Conservation (phyloP, 2,113 vertebrate genomes). For the Paramormyrops kingsleyae region DNA sequence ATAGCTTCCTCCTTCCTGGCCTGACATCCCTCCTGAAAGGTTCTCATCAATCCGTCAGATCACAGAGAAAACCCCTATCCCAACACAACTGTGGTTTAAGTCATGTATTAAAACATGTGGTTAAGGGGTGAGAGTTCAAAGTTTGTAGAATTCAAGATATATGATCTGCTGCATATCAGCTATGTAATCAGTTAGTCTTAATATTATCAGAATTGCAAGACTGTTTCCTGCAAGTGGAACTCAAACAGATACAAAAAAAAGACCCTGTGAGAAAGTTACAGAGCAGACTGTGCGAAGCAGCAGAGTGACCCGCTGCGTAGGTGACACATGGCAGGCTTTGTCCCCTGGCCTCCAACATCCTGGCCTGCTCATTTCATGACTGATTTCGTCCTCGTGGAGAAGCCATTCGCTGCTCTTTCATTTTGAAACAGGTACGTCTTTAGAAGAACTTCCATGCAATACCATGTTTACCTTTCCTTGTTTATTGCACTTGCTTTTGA, state of each 20-base stretch:
- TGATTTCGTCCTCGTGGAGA: neutral
- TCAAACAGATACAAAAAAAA: neutral
- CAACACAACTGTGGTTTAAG: neutral
- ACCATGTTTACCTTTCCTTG: neutral
- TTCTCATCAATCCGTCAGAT: neutral
- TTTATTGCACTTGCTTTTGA: neutral
- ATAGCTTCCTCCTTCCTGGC: neutral
- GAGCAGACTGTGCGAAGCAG: no score
- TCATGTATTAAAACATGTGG: neutral
- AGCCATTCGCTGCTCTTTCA: neutral
- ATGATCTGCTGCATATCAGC: neutral
- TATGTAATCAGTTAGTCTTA: neutral
- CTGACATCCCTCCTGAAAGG: neutral
- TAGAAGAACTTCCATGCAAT: neutral
- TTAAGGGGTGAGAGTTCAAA: constrained; percentile 23
- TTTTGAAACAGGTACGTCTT: neutral
- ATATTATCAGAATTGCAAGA: neutral
- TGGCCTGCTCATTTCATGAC: neutral
- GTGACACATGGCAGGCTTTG: neutral
- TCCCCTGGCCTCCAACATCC: neutral
- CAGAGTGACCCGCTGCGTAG: neutral
- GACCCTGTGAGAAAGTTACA: neutral
- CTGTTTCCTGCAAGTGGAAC: neutral
- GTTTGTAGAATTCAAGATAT: neutral
- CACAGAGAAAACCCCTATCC: neutral